phyloP scores from a whole-genome alignment of 2,113 vertebrate genomes.

The Sprattus sprattus region DNA sequence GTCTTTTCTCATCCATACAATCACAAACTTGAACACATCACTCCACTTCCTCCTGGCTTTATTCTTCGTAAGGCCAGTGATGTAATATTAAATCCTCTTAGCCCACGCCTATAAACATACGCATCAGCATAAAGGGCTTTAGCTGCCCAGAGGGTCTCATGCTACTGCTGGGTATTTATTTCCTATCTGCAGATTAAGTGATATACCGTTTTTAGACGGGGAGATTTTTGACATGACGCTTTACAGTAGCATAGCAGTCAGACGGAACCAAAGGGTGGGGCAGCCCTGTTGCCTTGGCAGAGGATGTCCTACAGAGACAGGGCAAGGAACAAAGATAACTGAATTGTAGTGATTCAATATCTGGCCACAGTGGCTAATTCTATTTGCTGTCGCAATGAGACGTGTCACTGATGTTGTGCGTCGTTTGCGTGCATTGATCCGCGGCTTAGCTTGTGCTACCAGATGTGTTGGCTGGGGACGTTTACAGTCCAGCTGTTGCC shows the following conservation, averaged over 20 bases:
- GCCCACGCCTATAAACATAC: conserved; percentile 76
- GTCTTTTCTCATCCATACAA: conserved; percentile 21
- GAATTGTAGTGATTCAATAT: conserved; percentile 64
- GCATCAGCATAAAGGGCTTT: conserved; percentile 45
- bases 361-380: conserved; percentile 58
- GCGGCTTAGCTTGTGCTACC: conserved; percentile 13
- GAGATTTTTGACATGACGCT: neutral
- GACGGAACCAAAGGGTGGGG: neutral
- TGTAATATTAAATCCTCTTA: conserved; percentile 76
- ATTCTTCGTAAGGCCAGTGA: conserved; percentile 55
- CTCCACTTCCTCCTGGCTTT: conserved; percentile 23
- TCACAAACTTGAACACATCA: neutral
- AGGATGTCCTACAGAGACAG: conserved; percentile 25
- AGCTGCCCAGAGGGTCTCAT: neutral
- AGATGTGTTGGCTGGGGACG: conserved; percentile 33
- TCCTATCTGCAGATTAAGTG: conserved; percentile 13
- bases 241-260: neutral
- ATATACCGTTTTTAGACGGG: neutral
- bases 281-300: neutral
- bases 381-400: conserved; percentile 52
- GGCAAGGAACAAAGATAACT: conserved; percentile 51
- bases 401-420: conserved; percentile 26
- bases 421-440: conserved; percentile 32
- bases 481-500: conserved; percentile 32
- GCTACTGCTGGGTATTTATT: conserved; percentile 9